Evolutionary conservation across 1,140 invertebrate genomes (phyloP), one percentile per base, ranked within the genome.

Genomic region (Cryptotermes secundus): DNA sequence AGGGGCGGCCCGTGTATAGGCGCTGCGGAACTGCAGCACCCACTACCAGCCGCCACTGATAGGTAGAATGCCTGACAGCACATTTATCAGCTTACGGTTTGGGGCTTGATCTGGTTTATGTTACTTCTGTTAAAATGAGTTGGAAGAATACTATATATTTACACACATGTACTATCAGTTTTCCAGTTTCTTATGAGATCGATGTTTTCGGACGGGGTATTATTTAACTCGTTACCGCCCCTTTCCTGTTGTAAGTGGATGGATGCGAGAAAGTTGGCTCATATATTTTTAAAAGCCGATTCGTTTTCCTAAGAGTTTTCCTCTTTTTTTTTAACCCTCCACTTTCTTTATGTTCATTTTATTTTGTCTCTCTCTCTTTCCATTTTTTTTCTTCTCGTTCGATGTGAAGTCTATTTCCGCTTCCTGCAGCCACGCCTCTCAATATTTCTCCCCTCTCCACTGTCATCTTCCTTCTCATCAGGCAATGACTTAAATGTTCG

Each of bases 211-310:
- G 26, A 7, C 59, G 26, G 59, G 59, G 9, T 31, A 31, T 31
- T 72, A 72, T 31, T 16, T 49, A 49, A 49, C 45, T 49, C 16
- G 14, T 49, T 49, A 19, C 45, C 45, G 22, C 45, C 45, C 45
- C 38, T 49, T 49, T 72, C 14, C 59, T 72, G 59, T 31, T 16
- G 7, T n/a, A 72, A 72, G 59, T 72, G 59, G 59, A 72, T 72
- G 59, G 59, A 72, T 72, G 10, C 26, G 59, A 72, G 59, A 72
- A 72, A 72, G 59, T 72, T 72, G 9, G 59, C 59, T 72, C 59
- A 72, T 72, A 72, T 72, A 72, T 72, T 72, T 72, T 72, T 72
- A 72, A 72, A 72, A 72, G 59, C 26, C 59, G 59, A 72, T 72
- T 72, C 59, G 59, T 72, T 72, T 72, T 72, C 59, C 14, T 72